These are phyloP conservation scores for Pseudeuparius sepicola DNA, from an alignment of 2,888 invertebrate species.

Conservation along the genomic window DNA sequence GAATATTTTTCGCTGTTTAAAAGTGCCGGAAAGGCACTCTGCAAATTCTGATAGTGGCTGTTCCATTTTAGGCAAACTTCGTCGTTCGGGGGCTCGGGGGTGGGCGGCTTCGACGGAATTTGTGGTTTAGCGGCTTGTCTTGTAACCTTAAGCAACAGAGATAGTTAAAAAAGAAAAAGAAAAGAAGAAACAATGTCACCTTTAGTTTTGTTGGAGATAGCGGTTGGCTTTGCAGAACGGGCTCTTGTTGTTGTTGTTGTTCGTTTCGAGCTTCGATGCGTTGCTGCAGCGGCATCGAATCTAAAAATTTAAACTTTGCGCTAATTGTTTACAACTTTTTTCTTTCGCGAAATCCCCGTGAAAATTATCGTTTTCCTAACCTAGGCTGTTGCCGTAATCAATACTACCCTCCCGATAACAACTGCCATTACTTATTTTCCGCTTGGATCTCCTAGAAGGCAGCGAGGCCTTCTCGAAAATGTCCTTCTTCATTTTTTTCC, in stretches of 20 bases:
- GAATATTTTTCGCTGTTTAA: slow-evolving; percentile 44
- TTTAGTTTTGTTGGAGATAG: slow-evolving; percentile 35
- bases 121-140: slow-evolving; percentile 25
- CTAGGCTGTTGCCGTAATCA: too few species aligned
- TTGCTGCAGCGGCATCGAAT: slow-evolving; percentile 33
- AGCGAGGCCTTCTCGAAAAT: slow-evolving; percentile 20
- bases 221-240: slow-evolving; percentile 31
- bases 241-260: slow-evolving; percentile 13
- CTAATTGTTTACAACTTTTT: too few species aligned
- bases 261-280: slow-evolving; percentile 18
- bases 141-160: slow-evolving; percentile 31
- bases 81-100: slow-evolving; percentile 24
- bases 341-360: too few species aligned
- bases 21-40: slow-evolving; percentile 42
- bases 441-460: slow-evolving; percentile 17
- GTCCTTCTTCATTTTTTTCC: slow-evolving; percentile 29
- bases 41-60: slow-evolving; percentile 46
- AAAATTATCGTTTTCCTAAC: too few species aligned
- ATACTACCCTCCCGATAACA: too few species aligned
- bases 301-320: too few species aligned
- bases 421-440: too few species aligned
- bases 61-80: slow-evolving; percentile 46
- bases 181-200: slow-evolving; percentile 22
- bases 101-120: slow-evolving; percentile 16
- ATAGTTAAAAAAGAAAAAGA: too few species aligned